Conservation (phyloP, 2,888 invertebrate species). For the Resseliella maxima region DNA sequence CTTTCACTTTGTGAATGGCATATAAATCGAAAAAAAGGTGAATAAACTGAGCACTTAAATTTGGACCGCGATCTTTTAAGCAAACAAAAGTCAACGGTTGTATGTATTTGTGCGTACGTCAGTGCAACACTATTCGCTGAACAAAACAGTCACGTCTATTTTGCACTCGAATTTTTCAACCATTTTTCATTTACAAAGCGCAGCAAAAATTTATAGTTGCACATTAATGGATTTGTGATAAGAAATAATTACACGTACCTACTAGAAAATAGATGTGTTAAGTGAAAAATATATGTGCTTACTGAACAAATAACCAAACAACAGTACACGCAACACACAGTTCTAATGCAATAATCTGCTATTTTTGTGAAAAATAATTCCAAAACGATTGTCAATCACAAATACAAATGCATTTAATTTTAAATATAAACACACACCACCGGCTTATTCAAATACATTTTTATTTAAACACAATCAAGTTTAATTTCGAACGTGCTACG, state of each 20-base stretch:
- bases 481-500: not conserved
- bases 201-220: not conserved
- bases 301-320: too few species aligned
- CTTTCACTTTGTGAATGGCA: conserved; percentile 14
- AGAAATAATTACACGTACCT: not conserved
- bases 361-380: not conserved
- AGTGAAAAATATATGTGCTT: not conserved
- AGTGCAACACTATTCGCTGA: not conserved
- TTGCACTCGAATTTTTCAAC: not conserved
- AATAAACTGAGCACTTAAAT: not conserved
- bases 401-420: conserved; percentile 1
- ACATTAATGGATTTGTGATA: not conserved
- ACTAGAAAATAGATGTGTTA: too few species aligned
- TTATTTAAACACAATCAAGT: not conserved
- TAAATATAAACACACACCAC: not conserved
- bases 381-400: not conserved
- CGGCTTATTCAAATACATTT: not conserved
- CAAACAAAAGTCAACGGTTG: not conserved
- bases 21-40: not conserved
- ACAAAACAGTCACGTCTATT: not conserved
- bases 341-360: not conserved
- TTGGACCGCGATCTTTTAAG: not conserved
- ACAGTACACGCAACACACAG: too few species aligned
- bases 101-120: not conserved
- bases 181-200: not conserved